These are phyloP conservation scores for Lottia gigantea DNA, from an alignment of 2,888 invertebrate genomes.

Conservation along the genomic window DNA sequence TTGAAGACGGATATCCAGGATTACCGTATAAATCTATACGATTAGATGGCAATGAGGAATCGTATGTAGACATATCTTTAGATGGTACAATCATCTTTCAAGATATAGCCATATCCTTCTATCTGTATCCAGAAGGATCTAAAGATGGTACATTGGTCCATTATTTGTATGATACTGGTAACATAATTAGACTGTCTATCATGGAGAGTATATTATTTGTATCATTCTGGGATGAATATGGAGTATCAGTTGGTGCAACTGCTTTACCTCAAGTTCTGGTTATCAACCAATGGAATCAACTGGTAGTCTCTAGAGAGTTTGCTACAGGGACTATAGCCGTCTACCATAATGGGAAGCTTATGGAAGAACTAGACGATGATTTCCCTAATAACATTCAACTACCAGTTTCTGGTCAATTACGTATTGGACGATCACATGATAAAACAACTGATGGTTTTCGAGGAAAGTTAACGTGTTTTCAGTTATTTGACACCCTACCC, in stretches of 20 bases:
- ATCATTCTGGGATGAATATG: slow-evolving; percentile 47
- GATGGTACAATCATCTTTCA: slow-evolving; percentile 28
- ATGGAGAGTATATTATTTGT: slow-evolving; percentile 35
- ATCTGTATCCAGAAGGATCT: slow-evolving; percentile 26
- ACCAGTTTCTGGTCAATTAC: slow-evolving; percentile 33
- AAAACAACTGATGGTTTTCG: slow-evolving; percentile 31
- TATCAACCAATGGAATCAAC: slow-evolving; percentile 38
- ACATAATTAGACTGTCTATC: slow-evolving; percentile 31
- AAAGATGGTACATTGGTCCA: slow-evolving; percentile 29
- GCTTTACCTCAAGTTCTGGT: slow-evolving; percentile 32
- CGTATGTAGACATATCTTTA: slow-evolving; percentile 31
- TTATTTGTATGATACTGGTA: slow-evolving; percentile 34
- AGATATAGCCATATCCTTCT: slow-evolving; percentile 33
- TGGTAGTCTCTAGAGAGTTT: slow-evolving; percentile 37
- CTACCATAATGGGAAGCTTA: slow-evolving; percentile 33
- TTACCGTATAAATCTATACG: slow-evolving; percentile 32
- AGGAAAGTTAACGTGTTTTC: slow-evolving; percentile 40
- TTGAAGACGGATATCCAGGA: slow-evolving; percentile 30
- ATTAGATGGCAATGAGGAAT: slow-evolving; percentile 22
- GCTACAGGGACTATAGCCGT: slow-evolving; percentile 38
- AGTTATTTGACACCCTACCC: slow-evolving; percentile 31
- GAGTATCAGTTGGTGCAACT: slow-evolving; percentile 40
- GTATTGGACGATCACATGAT: slow-evolving; percentile 29
- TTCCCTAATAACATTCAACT: slow-evolving; percentile 41
- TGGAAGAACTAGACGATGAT: slow-evolving; percentile 40